Conservation (phyloP, 2,797 vertebrate genomes). For the Notoglanidium macrostoma region DNA sequence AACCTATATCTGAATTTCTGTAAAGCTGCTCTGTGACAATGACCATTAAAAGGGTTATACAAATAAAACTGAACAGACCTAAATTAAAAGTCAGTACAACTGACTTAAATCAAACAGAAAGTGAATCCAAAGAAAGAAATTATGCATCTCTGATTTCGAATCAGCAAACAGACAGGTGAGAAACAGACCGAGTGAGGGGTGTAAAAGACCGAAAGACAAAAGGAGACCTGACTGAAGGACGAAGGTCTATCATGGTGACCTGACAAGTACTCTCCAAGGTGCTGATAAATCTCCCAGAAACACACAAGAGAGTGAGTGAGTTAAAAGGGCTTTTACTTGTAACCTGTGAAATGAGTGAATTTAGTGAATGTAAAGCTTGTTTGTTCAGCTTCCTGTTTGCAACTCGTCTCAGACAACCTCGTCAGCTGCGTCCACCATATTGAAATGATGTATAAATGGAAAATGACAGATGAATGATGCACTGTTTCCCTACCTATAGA, state of each 20-base stretch:
- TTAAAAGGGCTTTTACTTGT: neutral
- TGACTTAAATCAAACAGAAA: neutral
- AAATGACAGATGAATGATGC: neutral
- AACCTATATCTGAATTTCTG: neutral
- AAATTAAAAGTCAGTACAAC: neutral
- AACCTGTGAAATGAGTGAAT: neutral
- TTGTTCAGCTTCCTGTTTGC: neutral
- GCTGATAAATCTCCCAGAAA: slow-evolving; percentile 54
- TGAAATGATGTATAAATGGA: neutral
- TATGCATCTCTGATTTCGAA: neutral
- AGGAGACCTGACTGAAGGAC: neutral
- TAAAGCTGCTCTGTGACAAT: neutral
- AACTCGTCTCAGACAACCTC: neutral
- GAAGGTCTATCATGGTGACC: slow-evolving; percentile 33
- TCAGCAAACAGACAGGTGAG: slow-evolving; percentile 2
- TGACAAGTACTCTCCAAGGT: slow-evolving; percentile 61
- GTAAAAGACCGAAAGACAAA: slow-evolving; percentile 24
- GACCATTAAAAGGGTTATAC: neutral
- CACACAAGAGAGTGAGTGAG: neutral
- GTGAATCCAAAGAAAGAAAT: neutral
- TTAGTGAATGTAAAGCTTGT: neutral
- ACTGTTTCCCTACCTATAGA: neutral
- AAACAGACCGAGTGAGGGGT: slow-evolving; percentile 1
- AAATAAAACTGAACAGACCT: neutral
- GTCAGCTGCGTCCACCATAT: neutral